Conservation (phyloP, 1,140 invertebrate genomes). For the Hypsibius dujardini region DNA sequence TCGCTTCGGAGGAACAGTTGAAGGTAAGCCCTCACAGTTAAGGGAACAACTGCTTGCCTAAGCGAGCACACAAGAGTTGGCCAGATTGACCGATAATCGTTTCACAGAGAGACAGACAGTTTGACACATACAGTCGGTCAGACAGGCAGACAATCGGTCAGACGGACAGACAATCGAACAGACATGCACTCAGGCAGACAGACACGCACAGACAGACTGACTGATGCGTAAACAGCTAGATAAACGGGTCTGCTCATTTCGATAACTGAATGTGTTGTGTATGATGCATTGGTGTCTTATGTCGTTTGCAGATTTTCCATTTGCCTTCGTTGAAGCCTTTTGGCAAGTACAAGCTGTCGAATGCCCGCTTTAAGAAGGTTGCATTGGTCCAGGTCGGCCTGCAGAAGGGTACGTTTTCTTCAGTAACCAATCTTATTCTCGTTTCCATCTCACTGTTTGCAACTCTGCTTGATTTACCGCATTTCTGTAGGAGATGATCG, state of each 20-base stretch:
- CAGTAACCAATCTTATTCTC: neutral
- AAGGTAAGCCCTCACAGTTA: conserved; percentile 41
- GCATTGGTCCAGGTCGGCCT: conserved; percentile 24
- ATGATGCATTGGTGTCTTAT: neutral
- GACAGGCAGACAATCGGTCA: too few species aligned
- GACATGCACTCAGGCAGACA: neutral
- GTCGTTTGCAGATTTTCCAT: conserved; percentile 53
- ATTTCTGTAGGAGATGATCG: conserved; percentile 45
- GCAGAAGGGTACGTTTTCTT: neutral
- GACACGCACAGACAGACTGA: neutral
- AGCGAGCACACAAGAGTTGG: neutral
- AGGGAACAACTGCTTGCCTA: neutral
- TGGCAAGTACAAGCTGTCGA: conserved; percentile 79
- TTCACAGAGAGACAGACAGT: neutral
- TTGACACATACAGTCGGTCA: too few species aligned
- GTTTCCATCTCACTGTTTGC: neutral
- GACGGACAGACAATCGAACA: too few species aligned
- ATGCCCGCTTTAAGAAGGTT: conserved; percentile 56
- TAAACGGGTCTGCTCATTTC: neutral
- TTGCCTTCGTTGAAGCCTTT: conserved; percentile 76
- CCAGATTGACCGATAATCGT: neutral
- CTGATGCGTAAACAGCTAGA: neutral
- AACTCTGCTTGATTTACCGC: conserved; percentile 12
- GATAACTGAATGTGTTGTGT: neutral
- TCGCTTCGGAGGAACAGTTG: conserved; percentile 89